Evolutionary conservation across 37 sponge, comb jelly and placozoan species (phyloP), one percentile per base, ranked within the genome.

Genomic region (Aphrocallistes beatrix): DNA sequence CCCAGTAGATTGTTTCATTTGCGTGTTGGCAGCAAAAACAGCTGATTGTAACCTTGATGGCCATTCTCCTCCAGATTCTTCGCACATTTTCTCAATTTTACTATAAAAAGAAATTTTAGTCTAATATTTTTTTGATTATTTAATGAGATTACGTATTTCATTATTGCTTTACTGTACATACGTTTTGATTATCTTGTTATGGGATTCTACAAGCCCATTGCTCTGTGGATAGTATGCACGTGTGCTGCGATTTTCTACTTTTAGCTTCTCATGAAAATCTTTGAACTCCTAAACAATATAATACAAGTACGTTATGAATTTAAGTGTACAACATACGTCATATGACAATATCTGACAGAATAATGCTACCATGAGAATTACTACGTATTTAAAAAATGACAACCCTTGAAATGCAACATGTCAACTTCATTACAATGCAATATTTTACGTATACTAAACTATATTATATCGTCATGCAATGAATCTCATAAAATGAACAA

Each of bases 211-310:
- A 13, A 60, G 75, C 21, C 75, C 75, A 60, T 60, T 60, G 34
- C 75, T 60, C 75, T 60, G 75, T 60, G 75, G 75, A 13, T 60
- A 60, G n/a, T 60, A 60, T 19, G 75, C 28, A 21, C 75, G 75
- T 60, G 75, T 21, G 75, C 75, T 60, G 21, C 75, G 75, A 28
- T 60, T 60, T 3, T 60, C 75, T 1, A 60, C 75, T 60, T 32
- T 28, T 3, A 60, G 34, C 6, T 42, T 13, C 45, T 42, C 45
- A 42, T 42, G 45, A 42, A 42, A 42, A 6, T 42, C 45, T 13
- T 42, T 42, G 45, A 42, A 42, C 13, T 42, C 45, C 45, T 42
- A 42, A 42, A 42, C 13, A n/a, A n/a, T n/a, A n/a, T n/a, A n/a
- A n/a, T n/a, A n/a, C n/a, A n/a, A n/a, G n/a, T n/a, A n/a, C n/a